phyloP scores from a whole-genome alignment of 2,797 vertebrate genomes.

The Micromesistius poutassou region DNA sequence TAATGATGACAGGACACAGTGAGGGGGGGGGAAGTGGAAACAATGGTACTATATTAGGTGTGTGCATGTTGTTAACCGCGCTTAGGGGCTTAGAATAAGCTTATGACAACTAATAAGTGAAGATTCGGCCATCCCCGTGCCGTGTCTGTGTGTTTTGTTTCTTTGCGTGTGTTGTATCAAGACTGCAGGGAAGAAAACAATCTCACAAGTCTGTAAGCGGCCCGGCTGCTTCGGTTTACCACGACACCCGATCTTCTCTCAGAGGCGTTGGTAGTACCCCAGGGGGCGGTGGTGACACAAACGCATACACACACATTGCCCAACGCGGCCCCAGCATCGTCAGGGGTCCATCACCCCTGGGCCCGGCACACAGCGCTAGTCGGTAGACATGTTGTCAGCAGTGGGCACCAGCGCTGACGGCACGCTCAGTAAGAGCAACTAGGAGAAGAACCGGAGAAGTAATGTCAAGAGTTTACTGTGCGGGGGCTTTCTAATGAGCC shows the following conservation, averaged over 20 bases:
- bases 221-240: slow-evolving; percentile 11
- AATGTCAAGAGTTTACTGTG: slow-evolving; percentile 13
- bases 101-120: not conserved
- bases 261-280: slow-evolving; percentile 1
- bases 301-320: not conserved
- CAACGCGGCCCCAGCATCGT: not conserved
- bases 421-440: slow-evolving; percentile 13
- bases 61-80: not conserved
- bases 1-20: not conserved
- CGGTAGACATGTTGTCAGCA: slow-evolving; percentile 25
- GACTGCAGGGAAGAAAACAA: slow-evolving; percentile 8
- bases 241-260: slow-evolving; percentile 11
- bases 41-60: not conserved
- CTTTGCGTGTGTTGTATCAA: slow-evolving; percentile 20
- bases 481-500: slow-evolving; percentile 40
- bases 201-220: slow-evolving; percentile 18
- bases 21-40: not conserved
- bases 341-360: slow-evolving; percentile 16
- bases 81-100: not conserved
- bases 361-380: slow-evolving; percentile 13
- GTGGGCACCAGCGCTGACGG: slow-evolving; percentile 16
- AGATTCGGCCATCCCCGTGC: too few relatives aligned
- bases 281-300: not conserved
- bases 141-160: slow-evolving; percentile 4
- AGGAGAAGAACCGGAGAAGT: not conserved